Evolutionary conservation across 2,797 vertebrate genomes (phyloP).

Genomic region (Decapterus maruadsi): DNA sequence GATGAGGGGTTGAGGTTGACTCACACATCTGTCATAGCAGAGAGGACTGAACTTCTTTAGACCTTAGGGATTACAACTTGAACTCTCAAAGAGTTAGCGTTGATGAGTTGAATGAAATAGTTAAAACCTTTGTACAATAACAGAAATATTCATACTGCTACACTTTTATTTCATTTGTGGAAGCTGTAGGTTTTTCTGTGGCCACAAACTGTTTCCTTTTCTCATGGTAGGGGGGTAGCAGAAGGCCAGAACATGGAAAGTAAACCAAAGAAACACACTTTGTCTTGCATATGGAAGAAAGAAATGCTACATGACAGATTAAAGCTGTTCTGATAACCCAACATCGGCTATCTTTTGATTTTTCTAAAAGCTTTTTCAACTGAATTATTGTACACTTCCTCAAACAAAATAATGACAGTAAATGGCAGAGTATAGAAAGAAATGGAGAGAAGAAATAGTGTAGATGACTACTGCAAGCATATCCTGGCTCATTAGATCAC

Average conservation of each 20-base stretch:
- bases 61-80: background rate
- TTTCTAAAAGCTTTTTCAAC: too few species aligned
- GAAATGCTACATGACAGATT: too few species aligned
- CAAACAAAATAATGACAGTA: background rate
- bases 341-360: too few species aligned
- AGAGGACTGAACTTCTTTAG: background rate
- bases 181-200: background rate
- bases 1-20: too few species aligned
- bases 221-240: too few species aligned
- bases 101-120: background rate
- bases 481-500: background rate
- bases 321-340: too few species aligned
- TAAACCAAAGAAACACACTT: too few species aligned
- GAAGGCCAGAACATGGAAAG: too few species aligned
- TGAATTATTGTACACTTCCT: background rate
- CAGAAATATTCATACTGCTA: background rate
- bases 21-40: too few species aligned
- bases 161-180: background rate
- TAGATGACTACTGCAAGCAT: background rate
- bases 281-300: too few species aligned
- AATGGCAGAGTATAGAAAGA: background rate
- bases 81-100: background rate
- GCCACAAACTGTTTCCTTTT: background rate
- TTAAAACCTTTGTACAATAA: background rate
- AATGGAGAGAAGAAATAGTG: background rate